Base-by-base conservation (phyloP, 92 coral and sea anemone species). In the Zoanthus sociatus region DNA sequence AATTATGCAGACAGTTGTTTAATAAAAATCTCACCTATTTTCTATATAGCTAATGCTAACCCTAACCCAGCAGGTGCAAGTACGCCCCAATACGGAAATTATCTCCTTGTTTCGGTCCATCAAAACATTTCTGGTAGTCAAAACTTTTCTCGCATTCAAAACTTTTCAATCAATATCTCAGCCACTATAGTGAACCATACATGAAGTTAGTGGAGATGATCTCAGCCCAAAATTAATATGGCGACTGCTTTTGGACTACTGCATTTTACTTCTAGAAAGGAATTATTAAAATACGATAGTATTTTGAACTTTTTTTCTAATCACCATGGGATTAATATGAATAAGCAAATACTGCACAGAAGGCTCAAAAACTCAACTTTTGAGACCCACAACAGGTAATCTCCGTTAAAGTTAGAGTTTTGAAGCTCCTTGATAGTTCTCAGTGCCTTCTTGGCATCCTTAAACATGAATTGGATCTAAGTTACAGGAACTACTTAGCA, bases 381-480 rank as follows among this genome's bases (percentile, higher is more conserved):
- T 58, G 66, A 58, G 18, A 58, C 66, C 66, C 66, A 58, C 66
- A 58, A 58, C 66, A 58, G 66, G 66, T 58, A 58, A 58, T 58
- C 66, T 0, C 66, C 66, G 66, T 58, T 58, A 58, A 58, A 58
- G 66, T 58, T 58, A 58, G 66, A 56, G 11, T 56, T 0, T 56
- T 56, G 64, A 56, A 56, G 64, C 64, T 56, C 64, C 64, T 56
- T 56, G 16, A 56, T 56, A 56, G 64, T 56, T 56, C 64, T 56
- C 64, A 12, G 13, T 56, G 64, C 64, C 64, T 56, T 56, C 64
- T 56, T 56, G 64, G 9, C 64, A 56, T 56, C 64, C 64, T 56
- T 56, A 56, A 56, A 56, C 64, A 56, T 56, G n/a, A 12, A 56
- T 56, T 56, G 64, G 64, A 56, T 56, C 64, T 8, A 56, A 56